Conservation (phyloP, 1,140 invertebrate species). For the Tetraneura akinire region DNA sequence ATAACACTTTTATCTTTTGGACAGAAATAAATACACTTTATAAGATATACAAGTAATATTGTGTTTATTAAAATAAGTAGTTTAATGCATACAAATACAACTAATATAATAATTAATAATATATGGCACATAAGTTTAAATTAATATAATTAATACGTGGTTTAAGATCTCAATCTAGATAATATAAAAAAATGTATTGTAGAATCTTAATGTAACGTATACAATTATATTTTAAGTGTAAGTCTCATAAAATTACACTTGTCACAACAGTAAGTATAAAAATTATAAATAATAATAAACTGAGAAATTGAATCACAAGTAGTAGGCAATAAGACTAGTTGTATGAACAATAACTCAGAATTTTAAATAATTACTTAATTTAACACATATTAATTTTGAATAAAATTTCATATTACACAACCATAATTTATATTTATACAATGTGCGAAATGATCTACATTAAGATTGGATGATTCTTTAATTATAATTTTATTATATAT, state of each 20-base stretch:
- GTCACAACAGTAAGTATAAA: background rate
- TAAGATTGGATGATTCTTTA: no score
- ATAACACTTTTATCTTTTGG: background rate
- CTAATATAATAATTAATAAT: conserved; percentile 12
- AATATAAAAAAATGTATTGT: background rate
- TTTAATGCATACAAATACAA: background rate
- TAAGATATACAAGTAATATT: background rate
- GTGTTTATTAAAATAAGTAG: conserved; percentile 33
- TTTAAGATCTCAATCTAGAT: conserved; percentile 6
- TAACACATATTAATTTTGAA: background rate
- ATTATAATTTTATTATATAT: no score
- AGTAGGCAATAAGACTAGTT: conserved; percentile 22
- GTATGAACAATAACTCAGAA: background rate
- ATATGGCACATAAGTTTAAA: conserved; percentile 35
- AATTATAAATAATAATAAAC: conserved; percentile 31
- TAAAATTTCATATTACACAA: conserved; percentile 3
- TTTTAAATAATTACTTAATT: background rate
- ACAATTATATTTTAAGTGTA: background rate
- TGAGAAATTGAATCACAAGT: conserved; percentile 24
- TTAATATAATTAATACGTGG: background rate
- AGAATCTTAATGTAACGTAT: background rate
- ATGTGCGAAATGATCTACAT: no score
- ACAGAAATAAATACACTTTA: background rate
- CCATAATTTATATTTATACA: background rate
- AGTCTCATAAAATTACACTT: conserved; percentile 10